A percentile compares a stretch with the other conserved stretches of the same genome.
These are phyloP conservation scores for Machaerirhynchus nigripectus DNA, from an alignment of 2,113 vertebrate genomes.

Conservation along the genomic window DNA sequence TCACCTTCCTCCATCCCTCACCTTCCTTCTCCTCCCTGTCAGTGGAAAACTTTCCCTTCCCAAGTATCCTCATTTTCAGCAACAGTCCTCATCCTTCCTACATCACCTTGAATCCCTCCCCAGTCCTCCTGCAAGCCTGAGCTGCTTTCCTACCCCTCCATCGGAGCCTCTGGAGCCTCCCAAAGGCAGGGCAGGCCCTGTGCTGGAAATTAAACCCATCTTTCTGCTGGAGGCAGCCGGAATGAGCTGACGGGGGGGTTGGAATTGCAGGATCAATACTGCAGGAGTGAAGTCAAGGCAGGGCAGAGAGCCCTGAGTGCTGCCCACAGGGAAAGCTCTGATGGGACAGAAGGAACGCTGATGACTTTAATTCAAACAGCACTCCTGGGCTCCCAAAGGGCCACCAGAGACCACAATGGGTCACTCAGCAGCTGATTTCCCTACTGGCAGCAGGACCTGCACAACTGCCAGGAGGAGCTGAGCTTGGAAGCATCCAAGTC, in stretches of 20 bases:
- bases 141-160: fast-evolving
- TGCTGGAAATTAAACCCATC: not conserved
- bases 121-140: not conserved
- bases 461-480: not conserved
- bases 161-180: fast-evolving
- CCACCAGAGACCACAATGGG: not conserved
- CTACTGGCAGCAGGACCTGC: not conserved
- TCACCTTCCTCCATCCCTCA: not conserved
- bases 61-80: fast-evolving
- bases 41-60: not conserved
- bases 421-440: not conserved
- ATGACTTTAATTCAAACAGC: not conserved
- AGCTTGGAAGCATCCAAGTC: not conserved
- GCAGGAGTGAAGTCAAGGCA: not conserved
- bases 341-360: fast-evolving
- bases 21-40: not conserved
- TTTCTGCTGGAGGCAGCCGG: not conserved
- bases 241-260: not conserved
- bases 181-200: not conserved
- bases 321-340: not conserved
- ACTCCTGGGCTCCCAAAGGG: not conserved
- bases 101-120: not conserved
- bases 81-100: not conserved
- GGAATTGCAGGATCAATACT: fast-evolving
- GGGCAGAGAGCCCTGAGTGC: not conserved